Evolutionary conservation across 2,113 vertebrate genomes (phyloP).

Genomic region (Platichthys stellatus): DNA sequence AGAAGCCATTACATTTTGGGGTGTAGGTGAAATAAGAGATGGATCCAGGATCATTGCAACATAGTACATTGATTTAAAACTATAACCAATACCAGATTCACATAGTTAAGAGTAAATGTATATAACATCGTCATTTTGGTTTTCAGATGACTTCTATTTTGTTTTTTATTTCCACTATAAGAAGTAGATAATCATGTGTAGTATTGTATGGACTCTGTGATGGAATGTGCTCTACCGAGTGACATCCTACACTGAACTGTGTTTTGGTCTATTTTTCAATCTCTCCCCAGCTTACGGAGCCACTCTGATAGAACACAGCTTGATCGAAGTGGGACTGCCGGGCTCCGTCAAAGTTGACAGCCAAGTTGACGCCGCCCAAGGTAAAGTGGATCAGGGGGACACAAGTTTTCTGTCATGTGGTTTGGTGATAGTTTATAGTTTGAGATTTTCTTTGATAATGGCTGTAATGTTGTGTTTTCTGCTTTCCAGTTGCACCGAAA

Average conservation of each 20-base stretch:
- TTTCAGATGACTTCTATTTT: no score
- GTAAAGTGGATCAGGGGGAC: slow-evolving; percentile 49
- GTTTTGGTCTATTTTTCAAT: not conserved
- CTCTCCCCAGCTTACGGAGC: slow-evolving; percentile 88
- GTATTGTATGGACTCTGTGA: no score
- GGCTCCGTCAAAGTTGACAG: slow-evolving; percentile 86
- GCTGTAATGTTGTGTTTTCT: not conserved
- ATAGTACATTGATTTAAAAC: no score
- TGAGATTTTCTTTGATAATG: not conserved
- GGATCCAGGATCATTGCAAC: no score
- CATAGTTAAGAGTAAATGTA: no score
- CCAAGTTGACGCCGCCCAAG: slow-evolving; percentile 80
- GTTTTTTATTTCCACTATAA: no score
- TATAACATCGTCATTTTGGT: no score
- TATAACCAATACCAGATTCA: no score
- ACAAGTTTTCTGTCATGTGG: not conserved
- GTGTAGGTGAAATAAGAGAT: no score
- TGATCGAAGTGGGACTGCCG: slow-evolving; percentile 88
- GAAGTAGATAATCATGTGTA: no score
- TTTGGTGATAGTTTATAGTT: not conserved
- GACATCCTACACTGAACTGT: not conserved
- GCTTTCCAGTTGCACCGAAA: slow-evolving; percentile 75
- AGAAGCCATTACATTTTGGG: no score
- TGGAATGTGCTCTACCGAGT: no score
- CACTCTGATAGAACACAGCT: slow-evolving; percentile 94